A percentile compares a stretch with the other conserved stretches of the same genome.
Evolutionary conservation across 2,888 invertebrate species (phyloP).

Genomic region (Erebia aethiops): DNA sequence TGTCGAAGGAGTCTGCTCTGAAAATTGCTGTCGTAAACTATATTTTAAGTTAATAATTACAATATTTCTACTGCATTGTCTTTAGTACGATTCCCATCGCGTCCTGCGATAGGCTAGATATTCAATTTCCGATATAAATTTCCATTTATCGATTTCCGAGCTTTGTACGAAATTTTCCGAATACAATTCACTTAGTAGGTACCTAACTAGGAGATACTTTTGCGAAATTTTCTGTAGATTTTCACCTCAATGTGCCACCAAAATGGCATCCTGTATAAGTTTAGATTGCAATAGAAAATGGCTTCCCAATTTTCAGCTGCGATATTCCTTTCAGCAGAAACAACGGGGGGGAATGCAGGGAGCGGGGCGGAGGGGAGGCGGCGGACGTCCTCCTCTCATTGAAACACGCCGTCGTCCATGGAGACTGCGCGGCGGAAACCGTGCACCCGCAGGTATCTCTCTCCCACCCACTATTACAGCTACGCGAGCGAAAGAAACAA

Average conservation of each 20-base stretch:
- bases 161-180: too few species aligned
- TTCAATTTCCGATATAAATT: too few species aligned
- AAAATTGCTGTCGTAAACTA: too few species aligned
- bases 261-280: not conserved
- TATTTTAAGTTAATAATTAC: too few species aligned
- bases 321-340: constrained; percentile 57
- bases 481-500: constrained; percentile 29
- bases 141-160: too few species aligned
- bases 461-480: constrained; percentile 34
- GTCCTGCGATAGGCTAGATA: too few species aligned
- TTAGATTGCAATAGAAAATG: constrained; percentile 20
- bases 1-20: too few species aligned
- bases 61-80: too few species aligned
- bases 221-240: not conserved
- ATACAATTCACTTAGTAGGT: too few species aligned
- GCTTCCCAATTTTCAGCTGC: constrained; percentile 25
- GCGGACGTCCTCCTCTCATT: constrained; percentile 94
- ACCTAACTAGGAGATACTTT: too few species aligned
- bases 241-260: not conserved
- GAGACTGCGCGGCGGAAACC: constrained; percentile 82
- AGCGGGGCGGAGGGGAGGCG: constrained; percentile 85
- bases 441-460: constrained; percentile 79
- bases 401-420: constrained; percentile 94
- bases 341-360: constrained; percentile 80
- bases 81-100: too few species aligned